Conservation (phyloP, 2,888 invertebrate species). For the Flexamia atlantica region DNA sequence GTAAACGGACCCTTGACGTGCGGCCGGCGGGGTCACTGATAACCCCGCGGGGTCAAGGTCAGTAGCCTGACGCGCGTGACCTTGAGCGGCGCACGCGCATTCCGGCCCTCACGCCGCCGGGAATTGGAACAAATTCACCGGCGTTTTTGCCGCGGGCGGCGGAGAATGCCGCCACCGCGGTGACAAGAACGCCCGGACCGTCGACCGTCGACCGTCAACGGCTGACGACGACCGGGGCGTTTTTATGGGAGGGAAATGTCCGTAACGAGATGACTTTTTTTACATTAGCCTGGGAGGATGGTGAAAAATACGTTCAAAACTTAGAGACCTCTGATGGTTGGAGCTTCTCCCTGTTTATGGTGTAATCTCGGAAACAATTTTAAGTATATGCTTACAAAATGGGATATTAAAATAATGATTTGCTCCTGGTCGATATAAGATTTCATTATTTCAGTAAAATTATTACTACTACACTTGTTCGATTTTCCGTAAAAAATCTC, state of each 20-base stretch:
- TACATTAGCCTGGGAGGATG: no score
- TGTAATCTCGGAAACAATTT: no score
- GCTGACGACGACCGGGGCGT: no score
- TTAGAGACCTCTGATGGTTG: no score
- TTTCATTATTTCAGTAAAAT: no score
- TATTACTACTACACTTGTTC: no score
- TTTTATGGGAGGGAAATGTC: not conserved
- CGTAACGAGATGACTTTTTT: not conserved
- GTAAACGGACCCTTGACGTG: not conserved
- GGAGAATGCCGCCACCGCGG: slow-evolving; percentile 12
- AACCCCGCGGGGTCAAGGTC: slow-evolving; percentile 33
- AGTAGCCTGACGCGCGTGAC: slow-evolving; percentile 23
- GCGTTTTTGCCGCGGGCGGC: not conserved
- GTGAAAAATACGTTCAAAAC: no score
- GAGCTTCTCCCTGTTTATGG: no score
- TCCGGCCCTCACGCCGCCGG: slow-evolving; percentile 15
- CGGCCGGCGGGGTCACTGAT: not conserved
- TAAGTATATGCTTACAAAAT: no score
- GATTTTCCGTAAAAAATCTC: no score
- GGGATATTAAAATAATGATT: no score
- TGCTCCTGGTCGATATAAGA: no score
- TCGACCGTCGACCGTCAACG: not conserved
- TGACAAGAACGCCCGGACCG: slow-evolving; percentile 5
- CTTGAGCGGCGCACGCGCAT: not conserved
- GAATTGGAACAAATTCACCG: slow-evolving; percentile 44